Conservation (phyloP, 2,113 vertebrate species). For the Aspiorhynchus laticeps region DNA sequence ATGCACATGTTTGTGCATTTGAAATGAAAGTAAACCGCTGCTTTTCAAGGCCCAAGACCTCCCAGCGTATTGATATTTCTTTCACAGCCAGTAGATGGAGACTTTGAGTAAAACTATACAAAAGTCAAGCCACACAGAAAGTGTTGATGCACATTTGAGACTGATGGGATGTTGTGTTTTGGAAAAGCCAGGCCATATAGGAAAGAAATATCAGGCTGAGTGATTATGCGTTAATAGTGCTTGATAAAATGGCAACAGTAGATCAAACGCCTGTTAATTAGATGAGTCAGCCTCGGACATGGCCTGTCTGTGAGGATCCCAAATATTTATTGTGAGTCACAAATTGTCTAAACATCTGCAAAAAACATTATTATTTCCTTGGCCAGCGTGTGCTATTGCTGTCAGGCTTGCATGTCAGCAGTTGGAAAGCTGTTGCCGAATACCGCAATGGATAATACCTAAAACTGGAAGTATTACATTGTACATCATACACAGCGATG, state of each 20-base stretch:
- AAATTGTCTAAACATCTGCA: slow-evolving; percentile 38
- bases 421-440: slow-evolving; percentile 10
- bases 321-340: slow-evolving; percentile 43
- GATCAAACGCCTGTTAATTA: slow-evolving; percentile 37
- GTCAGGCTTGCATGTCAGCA: slow-evolving; percentile 4
- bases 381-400: slow-evolving; percentile 7
- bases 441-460: slow-evolving; percentile 11
- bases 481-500: slow-evolving; percentile 4
- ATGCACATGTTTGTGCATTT: slow-evolving; percentile 35
- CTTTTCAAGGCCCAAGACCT: slow-evolving; percentile 45
- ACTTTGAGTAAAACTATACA: background rate
- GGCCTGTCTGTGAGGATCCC: slow-evolving; percentile 20
- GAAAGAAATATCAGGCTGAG: slow-evolving; percentile 18
- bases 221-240: slow-evolving; percentile 1
- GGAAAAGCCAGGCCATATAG: background rate
- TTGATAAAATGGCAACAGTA: slow-evolving; percentile 5
- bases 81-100: slow-evolving; percentile 43
- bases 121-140: background rate
- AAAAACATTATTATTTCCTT: slow-evolving; percentile 38
- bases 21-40: slow-evolving; percentile 41
- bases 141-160: background rate
- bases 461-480: slow-evolving; percentile 34
- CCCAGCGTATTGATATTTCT: slow-evolving; percentile 2
- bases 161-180: slow-evolving; percentile 12
- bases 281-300: slow-evolving; percentile 41